Evolutionary conservation across 2,113 vertebrate species (phyloP), one percentile per base, ranked within the genome.

Genomic region (Numenius arquata): DNA sequence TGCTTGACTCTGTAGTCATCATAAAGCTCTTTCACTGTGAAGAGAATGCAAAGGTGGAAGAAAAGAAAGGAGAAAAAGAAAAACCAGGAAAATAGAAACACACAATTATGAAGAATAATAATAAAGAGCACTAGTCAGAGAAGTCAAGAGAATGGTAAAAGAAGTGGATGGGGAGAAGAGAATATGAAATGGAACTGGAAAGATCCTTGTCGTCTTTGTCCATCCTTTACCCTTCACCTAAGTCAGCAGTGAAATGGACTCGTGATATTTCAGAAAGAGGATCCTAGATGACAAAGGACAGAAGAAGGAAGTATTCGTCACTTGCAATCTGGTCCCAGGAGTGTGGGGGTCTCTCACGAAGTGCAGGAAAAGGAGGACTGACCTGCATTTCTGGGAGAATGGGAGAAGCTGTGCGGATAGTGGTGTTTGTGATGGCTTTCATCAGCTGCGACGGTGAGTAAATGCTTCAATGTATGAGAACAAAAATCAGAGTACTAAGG

Each of bases 291-390:
- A 89, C 58, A 96, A 87, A 75, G 53, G 53, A 9, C 81, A 89
- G 71, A 96, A 85, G 90, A 96, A 93, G 96, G 96, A 97, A 97
- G 94, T 96, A 43, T 93, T 75, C 43, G 82, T 93, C 94, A 97
- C 40, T 97, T 53, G 80, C 58, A 34, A 11, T 48, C 74, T 85
- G 34, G 36, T 53, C 53, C 78, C 58, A 45, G 81, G 45, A 91
- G 62, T 2, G 74, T 62, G 70, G 73, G 84, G 27, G 38, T 74
- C 63, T 85, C 68, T 34, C 56, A 16, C 21, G 8, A 84, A 40
- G 82, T 13, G 6, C 56, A 22, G 50, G 70, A 48, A 59, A 67
- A 91, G 50, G 30, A 79, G 40, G 71, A 85, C 43, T 0, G 62
- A 79, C 52, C 84, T 56, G 43, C 30, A 36, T 18, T 18, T 43